Percentiles rank a stretch among this genome's conserved stretches.
Conservation (phyloP, 1,140 invertebrate species). For the Pararge aegeria region DNA sequence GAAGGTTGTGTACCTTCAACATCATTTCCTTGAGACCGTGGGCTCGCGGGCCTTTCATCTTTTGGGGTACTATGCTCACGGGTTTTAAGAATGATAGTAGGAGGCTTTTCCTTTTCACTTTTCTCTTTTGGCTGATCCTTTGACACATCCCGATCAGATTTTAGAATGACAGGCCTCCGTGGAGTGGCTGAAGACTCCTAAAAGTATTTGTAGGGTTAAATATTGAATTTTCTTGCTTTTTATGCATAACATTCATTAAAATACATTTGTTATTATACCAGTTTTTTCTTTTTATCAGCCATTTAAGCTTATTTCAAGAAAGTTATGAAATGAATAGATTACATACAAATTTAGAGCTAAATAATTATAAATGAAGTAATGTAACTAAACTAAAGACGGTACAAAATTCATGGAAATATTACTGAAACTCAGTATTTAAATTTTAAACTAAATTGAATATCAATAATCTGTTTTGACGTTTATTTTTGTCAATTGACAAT, state of each 20-base stretch:
- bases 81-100: conserved; percentile 74
- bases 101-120: conserved; percentile 70
- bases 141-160: conserved; percentile 65
- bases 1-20: conserved; percentile 51
- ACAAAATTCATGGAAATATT: too few relatives aligned
- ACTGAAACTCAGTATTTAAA: too few relatives aligned
- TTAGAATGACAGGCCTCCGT: conserved; percentile 69
- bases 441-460: too few relatives aligned
- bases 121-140: conserved; percentile 60
- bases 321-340: too few relatives aligned
- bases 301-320: conserved; percentile 24
- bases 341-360: too few relatives aligned
- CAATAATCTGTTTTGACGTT: too few relatives aligned
- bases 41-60: conserved; percentile 70
- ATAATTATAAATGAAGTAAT: too few relatives aligned
- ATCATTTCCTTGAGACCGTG: conserved; percentile 60
- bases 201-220: conserved; percentile 8
- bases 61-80: conserved; percentile 71
- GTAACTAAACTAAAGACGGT: too few relatives aligned
- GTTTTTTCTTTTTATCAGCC: conserved; percentile 74
- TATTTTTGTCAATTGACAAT: too few relatives aligned
- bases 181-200: conserved; percentile 52
- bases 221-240: conserved; percentile 13
- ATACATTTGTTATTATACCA: conserved; percentile 29
- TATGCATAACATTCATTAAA: conserved; percentile 4